A percentile compares a stretch with the other conserved stretches of the same genome.
These are phyloP conservation scores for Sakesphorus luctuosus DNA, from an alignment of 2,113 vertebrate genomes.

Conservation along the genomic window DNA sequence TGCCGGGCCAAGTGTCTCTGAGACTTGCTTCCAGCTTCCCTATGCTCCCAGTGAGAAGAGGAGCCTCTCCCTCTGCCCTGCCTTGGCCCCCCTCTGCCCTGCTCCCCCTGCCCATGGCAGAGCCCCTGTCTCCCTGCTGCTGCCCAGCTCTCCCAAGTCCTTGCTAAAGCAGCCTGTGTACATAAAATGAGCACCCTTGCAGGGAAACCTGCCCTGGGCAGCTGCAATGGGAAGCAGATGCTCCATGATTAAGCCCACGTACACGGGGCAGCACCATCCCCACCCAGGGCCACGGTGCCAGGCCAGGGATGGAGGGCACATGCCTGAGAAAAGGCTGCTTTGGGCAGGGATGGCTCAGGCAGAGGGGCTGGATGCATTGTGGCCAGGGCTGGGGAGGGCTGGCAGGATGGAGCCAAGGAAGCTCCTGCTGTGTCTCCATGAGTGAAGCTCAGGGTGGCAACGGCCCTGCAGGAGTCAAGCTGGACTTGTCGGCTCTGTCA, in stretches of 20 bases:
- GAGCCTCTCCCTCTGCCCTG: accelerated
- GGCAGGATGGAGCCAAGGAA: background rate
- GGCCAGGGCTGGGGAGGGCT: background rate
- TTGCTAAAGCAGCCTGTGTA: background rate
- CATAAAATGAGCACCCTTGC: slow-evolving; percentile 55
- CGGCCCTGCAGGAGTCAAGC: accelerated
- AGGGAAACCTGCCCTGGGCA: background rate
- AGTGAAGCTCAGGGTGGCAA: background rate
- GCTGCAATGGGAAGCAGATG: slow-evolving; percentile 65
- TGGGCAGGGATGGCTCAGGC: accelerated
- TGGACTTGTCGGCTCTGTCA: background rate
- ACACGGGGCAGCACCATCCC: background rate
- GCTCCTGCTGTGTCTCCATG: background rate
- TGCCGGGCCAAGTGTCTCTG: background rate
- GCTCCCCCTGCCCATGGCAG: background rate
- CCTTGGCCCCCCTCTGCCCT: no score
- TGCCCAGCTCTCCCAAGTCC: background rate
- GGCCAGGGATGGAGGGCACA: accelerated
- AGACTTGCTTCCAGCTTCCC: background rate
- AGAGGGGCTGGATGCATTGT: background rate
- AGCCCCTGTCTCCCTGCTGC: background rate
- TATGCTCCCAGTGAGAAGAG: background rate
- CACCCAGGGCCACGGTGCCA: background rate
- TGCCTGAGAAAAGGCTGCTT: background rate
- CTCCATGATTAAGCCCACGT: slow-evolving; percentile 38